Base-by-base conservation (phyloP, 2,797 vertebrate genomes). In the Mormyrus hasselquistii region DNA sequence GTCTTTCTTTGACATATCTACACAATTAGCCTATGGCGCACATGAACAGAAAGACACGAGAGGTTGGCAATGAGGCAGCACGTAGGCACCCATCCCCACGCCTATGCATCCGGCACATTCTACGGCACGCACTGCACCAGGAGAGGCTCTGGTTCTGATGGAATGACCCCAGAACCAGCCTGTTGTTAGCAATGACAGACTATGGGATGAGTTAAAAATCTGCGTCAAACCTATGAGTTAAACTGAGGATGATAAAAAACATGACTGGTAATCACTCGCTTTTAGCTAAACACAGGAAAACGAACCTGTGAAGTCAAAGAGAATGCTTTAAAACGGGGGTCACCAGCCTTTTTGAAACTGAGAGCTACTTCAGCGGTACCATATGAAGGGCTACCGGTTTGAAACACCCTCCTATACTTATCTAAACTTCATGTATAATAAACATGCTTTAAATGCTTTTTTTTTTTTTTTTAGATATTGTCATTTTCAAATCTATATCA, bases 1-100 rank as follows among this genome's bases (percentile, higher is more conserved):
- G 95, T 99, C 98, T 99, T 99, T 99, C 98, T 99, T 99, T 98
- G 97, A 97, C 96, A 99, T 97, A 97, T 99, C 98, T 97, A 99
- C 96, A 96, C 97, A 99, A 97, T 98, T 99, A 97, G 97, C 97
- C 99, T 99, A 97, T 92, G 94, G 96, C 94, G 93, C 93, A 96
- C 94, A 95, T 93, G 96, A 94, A 93, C 95, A 95, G 96, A 94
- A 95, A 95, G 93, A 93, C 94, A 93, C 90, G 95, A 91, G 89
- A 90, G 93, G 94, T 90, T 94, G 87, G 96, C 95, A 95, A 92
- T 94, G 90, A 91, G 91, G 94, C 92, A 95, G 92, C 91, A 89
- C 52, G 55, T 29, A 88, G 62, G 44, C 44, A 0, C 14, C n/a
- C 22, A 38, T 79, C 14, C 76, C 38, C 57, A 86, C 52, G 91